Base-by-base conservation (phyloP, 2,888 invertebrate genomes). In the Sphaerophoria taeniata region DNA sequence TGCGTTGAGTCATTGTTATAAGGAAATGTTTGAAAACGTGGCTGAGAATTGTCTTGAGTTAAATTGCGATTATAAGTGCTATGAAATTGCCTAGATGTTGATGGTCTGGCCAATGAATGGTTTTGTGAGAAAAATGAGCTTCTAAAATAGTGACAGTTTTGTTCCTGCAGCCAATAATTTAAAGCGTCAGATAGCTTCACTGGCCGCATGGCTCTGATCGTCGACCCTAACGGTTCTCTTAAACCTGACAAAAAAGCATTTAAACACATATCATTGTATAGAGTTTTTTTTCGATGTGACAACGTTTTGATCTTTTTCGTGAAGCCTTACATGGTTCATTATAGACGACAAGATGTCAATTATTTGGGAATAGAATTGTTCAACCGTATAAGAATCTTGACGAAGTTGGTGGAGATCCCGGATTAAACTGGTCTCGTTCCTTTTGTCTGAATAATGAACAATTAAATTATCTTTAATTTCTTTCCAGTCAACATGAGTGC, bases 181-280 rank as follows among this genome's bases (percentile, higher is more conserved):
- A 73, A 60, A 2, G 72, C 72, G 11, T 76, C 69, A 24, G 76
- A 14, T 12, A 87, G 16, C 0, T 72, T 63, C n/a, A 14, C 24
- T 6, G 84, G 81, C 43, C 76, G 47, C 84, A 87, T 87, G 12
- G 84, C 69, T 9, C 84, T 43, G 12, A 85, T 61, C 11, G 81
- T 81, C 6, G 72, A 65, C 11, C 75, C 81, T 11, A 87, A 3
- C 7, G 84, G 84, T 70, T 84, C 87, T 36, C 16, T 80, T n/a
- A 87, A 45, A 11, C 83, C 83, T 6, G 58, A 72, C 31, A 80
- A 45, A 47, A 79, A 75, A 14, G 74, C 71, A 67, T 79, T 84
- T 11, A 84, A 61, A 12, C 63, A 80, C 73, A 87, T 79, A 58
- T 84, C 76, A 6, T 67, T 43, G 31, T 80, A 84, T 2, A 83